These are phyloP conservation scores for Pipistrellus nathusii DNA, from an alignment of 2,797 vertebrate genomes.

Conservation along the genomic window DNA sequence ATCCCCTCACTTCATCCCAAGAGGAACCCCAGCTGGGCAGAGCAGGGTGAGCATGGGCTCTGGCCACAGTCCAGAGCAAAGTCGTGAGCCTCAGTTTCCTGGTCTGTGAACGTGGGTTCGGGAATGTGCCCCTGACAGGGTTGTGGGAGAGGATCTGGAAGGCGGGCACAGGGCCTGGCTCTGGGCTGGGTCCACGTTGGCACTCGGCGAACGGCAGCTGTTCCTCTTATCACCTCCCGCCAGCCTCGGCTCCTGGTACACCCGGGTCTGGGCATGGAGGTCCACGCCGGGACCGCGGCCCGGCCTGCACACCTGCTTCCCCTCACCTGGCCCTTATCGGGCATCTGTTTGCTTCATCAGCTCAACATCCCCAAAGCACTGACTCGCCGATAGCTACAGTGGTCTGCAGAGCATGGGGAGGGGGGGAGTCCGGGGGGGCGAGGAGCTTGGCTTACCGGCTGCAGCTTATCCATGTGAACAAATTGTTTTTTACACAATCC, in stretches of 20 bases:
- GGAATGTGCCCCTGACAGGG: too few relatives aligned
- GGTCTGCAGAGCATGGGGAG: not conserved
- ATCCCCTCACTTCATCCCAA: not conserved
- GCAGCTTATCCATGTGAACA: not conserved
- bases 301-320: too few relatives aligned
- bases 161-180: not conserved
- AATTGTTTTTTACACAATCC: not conserved
- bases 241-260: not conserved
- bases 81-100: fast-evolving
- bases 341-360: not conserved
- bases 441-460: not conserved
- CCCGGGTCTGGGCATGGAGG: not conserved
- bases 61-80: not conserved
- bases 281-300: too few relatives aligned
- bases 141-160: not conserved
- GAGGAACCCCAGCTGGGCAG: not conserved
- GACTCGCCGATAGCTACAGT: not conserved
- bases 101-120: not conserved
- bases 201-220: fast-evolving
- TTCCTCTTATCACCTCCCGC: not conserved
- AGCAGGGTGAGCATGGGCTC: too few relatives aligned
- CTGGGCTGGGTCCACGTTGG: not conserved
- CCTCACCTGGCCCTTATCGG: not conserved
- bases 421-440: not conserved
- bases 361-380: not conserved